Conservation (phyloP, 1,140 invertebrate species). For the Nephila pilipes region DNA sequence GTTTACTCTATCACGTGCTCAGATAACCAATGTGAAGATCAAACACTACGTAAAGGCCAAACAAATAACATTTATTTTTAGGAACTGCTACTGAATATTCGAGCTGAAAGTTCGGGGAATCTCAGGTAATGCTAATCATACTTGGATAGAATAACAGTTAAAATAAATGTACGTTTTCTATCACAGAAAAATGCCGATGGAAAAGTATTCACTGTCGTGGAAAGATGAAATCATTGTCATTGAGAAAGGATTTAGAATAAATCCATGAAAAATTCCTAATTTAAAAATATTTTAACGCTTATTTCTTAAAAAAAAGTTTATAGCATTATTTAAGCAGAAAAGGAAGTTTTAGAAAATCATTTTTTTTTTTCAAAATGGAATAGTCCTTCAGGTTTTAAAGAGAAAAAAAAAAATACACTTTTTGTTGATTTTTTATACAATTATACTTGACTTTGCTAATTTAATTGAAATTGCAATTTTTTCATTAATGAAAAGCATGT, state of each 20-base stretch:
- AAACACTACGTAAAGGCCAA: not conserved
- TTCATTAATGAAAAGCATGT: too few relatives aligned
- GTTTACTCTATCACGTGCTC: not conserved
- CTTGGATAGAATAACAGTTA: not conserved
- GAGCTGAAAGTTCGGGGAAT: not conserved
- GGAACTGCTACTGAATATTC: not conserved
- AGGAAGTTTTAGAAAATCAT: too few relatives aligned
- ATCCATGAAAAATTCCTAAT: too few relatives aligned
- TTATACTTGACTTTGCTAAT: too few relatives aligned
- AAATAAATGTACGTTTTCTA: not conserved
- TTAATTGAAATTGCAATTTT: too few relatives aligned
- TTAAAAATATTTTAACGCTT: too few relatives aligned
- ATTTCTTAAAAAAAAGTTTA: too few relatives aligned
- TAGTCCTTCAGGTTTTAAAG: too few relatives aligned
- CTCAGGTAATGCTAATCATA: not conserved
- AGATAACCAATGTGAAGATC: not conserved
- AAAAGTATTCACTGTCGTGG: not conserved
- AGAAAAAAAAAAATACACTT: too few relatives aligned
- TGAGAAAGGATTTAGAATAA: not conserved
- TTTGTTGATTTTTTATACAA: too few relatives aligned
- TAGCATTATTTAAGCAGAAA: too few relatives aligned
- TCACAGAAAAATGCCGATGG: not conserved
- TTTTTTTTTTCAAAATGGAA: too few relatives aligned
- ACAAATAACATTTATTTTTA: conserved; percentile 1
- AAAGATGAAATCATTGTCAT: not conserved